These are phyloP conservation scores for Drosophila subquinaria DNA, from an alignment of 2,888 invertebrate genomes.

Conservation along the genomic window DNA sequence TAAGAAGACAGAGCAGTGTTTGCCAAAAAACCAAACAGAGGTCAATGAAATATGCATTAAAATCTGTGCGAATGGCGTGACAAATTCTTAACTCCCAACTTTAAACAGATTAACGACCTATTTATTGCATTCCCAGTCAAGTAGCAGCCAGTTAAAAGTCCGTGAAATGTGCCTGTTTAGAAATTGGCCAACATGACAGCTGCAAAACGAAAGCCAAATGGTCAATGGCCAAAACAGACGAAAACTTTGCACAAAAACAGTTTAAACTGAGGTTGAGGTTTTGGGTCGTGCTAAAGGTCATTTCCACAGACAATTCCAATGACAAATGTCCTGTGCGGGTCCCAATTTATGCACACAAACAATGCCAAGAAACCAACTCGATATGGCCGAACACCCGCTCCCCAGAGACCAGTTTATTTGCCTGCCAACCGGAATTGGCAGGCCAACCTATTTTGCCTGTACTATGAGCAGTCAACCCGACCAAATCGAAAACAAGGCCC, in stretches of 20 bases:
- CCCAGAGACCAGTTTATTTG: constrained; percentile 41
- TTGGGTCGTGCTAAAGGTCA: constrained; percentile 17
- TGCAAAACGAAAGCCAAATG: constrained; percentile 1
- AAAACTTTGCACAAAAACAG: constrained; percentile 38
- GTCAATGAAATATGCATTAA: constrained; percentile 23
- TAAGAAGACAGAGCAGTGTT: not conserved
- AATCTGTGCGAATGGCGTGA: constrained; percentile 8
- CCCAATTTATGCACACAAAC: constrained; percentile 50
- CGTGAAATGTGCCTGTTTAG: constrained; percentile 31
- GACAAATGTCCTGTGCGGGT: constrained; percentile 48
- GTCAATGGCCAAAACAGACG: constrained; percentile 5
- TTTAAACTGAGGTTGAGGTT: constrained; percentile 17
- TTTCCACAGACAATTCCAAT: constrained; percentile 15
- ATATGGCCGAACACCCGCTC: constrained; percentile 6
- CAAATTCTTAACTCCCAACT: constrained; percentile 10
- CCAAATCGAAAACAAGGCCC: constrained; percentile 20
- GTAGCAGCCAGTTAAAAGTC: constrained; percentile 18
- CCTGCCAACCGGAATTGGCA: constrained; percentile 37
- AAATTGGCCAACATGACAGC: constrained; percentile 31
- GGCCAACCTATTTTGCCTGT: constrained; percentile 37
- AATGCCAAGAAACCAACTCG: constrained; percentile 16
- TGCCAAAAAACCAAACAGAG: constrained; percentile 4
- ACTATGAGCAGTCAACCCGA: constrained; percentile 24
- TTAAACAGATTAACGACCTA: constrained; percentile 49
- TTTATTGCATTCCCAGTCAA: constrained; percentile 15